Conservation (phyloP, 2,113 vertebrate genomes). For the Indicator maculatus region DNA sequence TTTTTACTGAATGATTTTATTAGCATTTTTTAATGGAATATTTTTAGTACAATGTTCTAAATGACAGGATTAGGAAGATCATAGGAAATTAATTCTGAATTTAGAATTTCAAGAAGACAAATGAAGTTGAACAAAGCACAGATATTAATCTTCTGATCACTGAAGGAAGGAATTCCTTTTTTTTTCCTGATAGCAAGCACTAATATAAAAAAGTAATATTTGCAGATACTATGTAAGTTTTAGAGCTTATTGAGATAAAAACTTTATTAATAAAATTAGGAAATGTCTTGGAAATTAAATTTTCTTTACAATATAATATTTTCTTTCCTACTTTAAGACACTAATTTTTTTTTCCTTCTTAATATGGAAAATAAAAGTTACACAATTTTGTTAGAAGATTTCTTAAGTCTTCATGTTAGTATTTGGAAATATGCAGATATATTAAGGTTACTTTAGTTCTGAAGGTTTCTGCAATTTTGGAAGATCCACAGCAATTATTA, state of each 20-base stretch:
- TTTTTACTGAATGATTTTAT: not conserved
- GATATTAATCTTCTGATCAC: not conserved
- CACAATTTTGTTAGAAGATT: not conserved
- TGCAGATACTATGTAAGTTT: not conserved
- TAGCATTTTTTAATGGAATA: not conserved
- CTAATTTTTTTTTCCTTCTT: fast-evolving
- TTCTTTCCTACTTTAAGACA: not conserved
- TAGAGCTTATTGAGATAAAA: not conserved
- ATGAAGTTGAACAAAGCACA: not conserved
- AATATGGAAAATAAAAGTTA: not conserved
- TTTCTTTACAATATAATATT: not conserved
- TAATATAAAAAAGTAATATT: not conserved
- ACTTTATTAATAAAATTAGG: not conserved
- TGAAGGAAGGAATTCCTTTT: fast-evolving
- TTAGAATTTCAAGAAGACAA: not conserved
- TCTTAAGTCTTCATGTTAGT: not conserved
- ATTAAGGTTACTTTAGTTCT: not conserved
- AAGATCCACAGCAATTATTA: not conserved
- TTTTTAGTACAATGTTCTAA: not conserved
- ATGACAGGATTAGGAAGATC: not conserved
- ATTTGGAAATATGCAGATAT: not conserved
- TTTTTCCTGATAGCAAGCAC: not conserved
- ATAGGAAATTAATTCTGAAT: not conserved
- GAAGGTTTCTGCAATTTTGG: not conserved
- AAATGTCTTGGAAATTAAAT: not conserved